Percentiles rank a stretch among this genome's conserved stretches.
Conservation (phyloP, 53 echinoderm and acorn worm species). For the Paracentrotus lividus region DNA sequence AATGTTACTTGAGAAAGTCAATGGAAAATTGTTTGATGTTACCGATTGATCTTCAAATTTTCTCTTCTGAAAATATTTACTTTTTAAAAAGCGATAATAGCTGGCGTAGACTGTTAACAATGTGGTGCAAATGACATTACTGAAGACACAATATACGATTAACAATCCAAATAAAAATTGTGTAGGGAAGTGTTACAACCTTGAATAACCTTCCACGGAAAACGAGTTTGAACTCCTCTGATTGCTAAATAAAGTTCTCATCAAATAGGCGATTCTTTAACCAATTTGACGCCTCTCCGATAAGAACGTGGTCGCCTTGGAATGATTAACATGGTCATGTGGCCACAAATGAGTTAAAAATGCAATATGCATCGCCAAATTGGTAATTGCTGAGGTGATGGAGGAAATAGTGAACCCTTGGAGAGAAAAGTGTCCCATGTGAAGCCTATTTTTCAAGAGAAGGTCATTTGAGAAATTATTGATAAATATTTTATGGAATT, state of each 20-base stretch:
- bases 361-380: slow-evolving; percentile 47
- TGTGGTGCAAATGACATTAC: not conserved
- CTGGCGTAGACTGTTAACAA: not conserved
- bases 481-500: not conserved
- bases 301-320: not conserved
- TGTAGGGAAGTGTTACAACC: not conserved
- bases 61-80: not conserved
- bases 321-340: slow-evolving; percentile 35
- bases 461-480: not conserved
- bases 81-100: not conserved
- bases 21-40: not conserved
- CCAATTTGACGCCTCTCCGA: not conserved
- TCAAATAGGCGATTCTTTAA: not conserved
- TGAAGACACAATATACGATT: not conserved
- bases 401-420: slow-evolving; percentile 6
- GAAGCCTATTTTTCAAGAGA: too few species aligned
- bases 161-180: not conserved
- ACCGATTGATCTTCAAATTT: not conserved
- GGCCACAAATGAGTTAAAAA: slow-evolving; percentile 42
- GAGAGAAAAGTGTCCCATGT: slow-evolving; percentile 15
- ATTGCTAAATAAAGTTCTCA: slow-evolving; percentile 22
- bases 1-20: not conserved
- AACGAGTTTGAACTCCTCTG: not conserved
- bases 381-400: slow-evolving; percentile 33
- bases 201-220: not conserved